Evolutionary conservation across 2,888 invertebrate genomes (phyloP), one percentile per base, ranked within the genome.

Genomic region (Baronia brevicornis): DNA sequence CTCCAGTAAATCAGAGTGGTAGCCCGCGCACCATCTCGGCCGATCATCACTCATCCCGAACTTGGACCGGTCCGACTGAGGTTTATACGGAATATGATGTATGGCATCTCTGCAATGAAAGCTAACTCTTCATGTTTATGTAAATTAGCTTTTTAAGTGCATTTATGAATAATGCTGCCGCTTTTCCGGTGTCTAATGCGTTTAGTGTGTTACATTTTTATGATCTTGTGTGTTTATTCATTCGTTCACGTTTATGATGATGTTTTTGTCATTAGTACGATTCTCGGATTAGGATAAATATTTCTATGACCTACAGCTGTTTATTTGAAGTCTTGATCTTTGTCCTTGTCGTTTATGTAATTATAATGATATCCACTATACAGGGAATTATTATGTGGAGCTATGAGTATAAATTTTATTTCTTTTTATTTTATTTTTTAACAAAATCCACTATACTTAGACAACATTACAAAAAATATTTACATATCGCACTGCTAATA

Each of bases 1-100:
- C 61, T 60, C 54, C 54, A 62, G 60, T 69, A 66, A 66, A 69
- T 65, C 68, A 66, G 59, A 48, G 56, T 46, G 62, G 60, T 54
- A 49, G 49, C 51, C 50, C 46, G 51, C 37, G 19, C 38, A 33
- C 34, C 34, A 35, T 45, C 46, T 42, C 46, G 46, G 42, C 43
- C 41, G 44, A 51, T 51, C 62, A 67, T 71, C 71, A 57, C 45
- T 72, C 68, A 65, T 59, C 55, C 41, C 31, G n/a, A 31, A 38
- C 30, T 35, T 32, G 28, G 28, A 34, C 36, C 44, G 32, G 34
- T 37, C 35, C 20, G 36, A 20, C 36, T 11, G 28, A 19, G 26
- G 41, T 33, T 28, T 22, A 37, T n/a, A n/a, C n/a, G n/a, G n/a
- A n/a, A n/a, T 40, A 49, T 51, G 54, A 54, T 47, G 48, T 44